Evolutionary conservation across 2,797 vertebrate species (phyloP).

Genomic region (Argyrosomus regius): DNA sequence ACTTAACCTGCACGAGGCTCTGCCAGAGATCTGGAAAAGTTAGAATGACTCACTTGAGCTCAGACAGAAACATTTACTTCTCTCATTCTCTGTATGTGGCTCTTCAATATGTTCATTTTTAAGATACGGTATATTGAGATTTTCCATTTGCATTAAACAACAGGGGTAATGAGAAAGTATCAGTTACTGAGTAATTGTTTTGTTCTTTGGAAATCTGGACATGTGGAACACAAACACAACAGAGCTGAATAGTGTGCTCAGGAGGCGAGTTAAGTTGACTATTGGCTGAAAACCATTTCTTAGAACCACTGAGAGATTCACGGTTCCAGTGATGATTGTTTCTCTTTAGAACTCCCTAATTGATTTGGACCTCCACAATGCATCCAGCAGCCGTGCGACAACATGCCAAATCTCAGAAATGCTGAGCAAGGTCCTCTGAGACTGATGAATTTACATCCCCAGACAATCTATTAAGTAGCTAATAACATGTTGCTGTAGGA

Average conservation of each 20-base stretch:
- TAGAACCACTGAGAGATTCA: conserved; percentile 44
- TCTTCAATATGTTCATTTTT: conserved; percentile 60
- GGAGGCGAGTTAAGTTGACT: conserved; percentile 28
- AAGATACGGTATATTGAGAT: conserved; percentile 49
- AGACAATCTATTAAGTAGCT: conserved; percentile 40
- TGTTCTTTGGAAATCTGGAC: conserved; percentile 27
- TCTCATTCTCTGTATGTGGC: conserved; percentile 69
- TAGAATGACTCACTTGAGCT: conserved; percentile 83
- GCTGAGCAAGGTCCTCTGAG: conserved; percentile 37
- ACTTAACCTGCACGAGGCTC: conserved; percentile 56
- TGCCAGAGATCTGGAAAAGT: conserved; percentile 89
- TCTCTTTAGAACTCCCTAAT: conserved; percentile 19
- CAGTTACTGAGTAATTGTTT: conserved; percentile 35
- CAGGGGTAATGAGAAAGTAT: conserved; percentile 39
- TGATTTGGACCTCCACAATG: conserved; percentile 41
- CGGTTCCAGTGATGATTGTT: conserved; percentile 52
- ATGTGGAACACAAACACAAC: conserved; percentile 23
- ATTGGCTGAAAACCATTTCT: conserved; percentile 13
- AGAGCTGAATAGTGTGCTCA: conserved; percentile 4
- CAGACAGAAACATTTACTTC: conserved; percentile 77
- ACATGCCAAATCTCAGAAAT: conserved; percentile 31
- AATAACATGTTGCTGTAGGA: conserved; percentile 16
- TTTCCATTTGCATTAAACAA: conserved; percentile 59
- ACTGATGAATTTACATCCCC: conserved; percentile 35
- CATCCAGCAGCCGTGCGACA: conserved; percentile 22